These are phyloP conservation scores for Drosophila villosipedis DNA, from an alignment of 2,888 invertebrate species.

Conservation along the genomic window DNA sequence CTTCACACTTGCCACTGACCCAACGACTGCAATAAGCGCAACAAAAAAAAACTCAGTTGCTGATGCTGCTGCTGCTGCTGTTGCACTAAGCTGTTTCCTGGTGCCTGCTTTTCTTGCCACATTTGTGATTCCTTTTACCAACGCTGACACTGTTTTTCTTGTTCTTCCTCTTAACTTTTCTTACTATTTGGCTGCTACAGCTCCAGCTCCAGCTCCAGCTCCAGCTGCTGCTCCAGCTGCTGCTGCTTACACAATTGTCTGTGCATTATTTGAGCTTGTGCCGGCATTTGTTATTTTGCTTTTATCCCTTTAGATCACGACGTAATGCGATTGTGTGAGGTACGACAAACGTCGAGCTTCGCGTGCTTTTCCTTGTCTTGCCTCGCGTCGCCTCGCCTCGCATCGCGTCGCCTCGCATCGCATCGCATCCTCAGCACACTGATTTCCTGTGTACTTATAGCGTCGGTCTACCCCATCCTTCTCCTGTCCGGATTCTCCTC, in stretches of 20 bases:
- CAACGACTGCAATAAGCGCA: slow-evolving; percentile 22
- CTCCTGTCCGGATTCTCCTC: background rate
- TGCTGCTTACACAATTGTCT: slow-evolving; percentile 72
- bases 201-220: background rate
- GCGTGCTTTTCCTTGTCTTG: slow-evolving; percentile 23
- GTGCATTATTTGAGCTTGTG: slow-evolving; percentile 76
- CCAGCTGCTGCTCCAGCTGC: background rate
- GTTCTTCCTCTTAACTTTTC: background rate
- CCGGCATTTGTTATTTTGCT: slow-evolving; percentile 73
- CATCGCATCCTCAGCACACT: slow-evolving; percentile 29
- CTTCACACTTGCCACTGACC: slow-evolving; percentile 11
- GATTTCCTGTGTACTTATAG: slow-evolving; percentile 39
- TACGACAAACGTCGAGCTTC: slow-evolving; percentile 34
- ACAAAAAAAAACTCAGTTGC: slow-evolving; percentile 12
- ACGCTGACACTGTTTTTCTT: slow-evolving; percentile 22
- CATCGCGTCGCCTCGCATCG: background rate
- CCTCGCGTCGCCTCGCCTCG: background rate
- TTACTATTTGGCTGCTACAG: slow-evolving; percentile 3
- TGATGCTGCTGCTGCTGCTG: slow-evolving; percentile 9
- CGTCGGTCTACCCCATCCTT: background rate
- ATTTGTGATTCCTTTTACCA: slow-evolving; percentile 71
- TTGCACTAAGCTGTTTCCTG: slow-evolving; percentile 51
- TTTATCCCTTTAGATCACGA: slow-evolving; percentile 65
- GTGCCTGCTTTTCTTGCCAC: slow-evolving; percentile 58
- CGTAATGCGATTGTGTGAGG: slow-evolving; percentile 72